phyloP scores from a whole-genome alignment of 2,797 vertebrate genomes.

The Eospalax fontanierii region DNA sequence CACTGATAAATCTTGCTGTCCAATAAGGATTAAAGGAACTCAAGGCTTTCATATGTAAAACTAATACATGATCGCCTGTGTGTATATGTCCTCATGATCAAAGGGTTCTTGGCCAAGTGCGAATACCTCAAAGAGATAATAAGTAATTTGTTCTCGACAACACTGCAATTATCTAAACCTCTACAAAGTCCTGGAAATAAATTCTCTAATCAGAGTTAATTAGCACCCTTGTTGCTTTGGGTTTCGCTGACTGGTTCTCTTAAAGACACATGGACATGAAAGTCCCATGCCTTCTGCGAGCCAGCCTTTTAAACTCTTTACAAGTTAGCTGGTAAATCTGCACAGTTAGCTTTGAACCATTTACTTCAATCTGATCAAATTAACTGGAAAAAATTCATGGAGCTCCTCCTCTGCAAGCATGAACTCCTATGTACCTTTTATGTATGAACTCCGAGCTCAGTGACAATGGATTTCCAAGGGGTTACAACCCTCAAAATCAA shows the following conservation, averaged over 20 bases:
- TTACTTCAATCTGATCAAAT: conserved; percentile 58
- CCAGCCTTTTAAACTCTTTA: conserved; percentile 55
- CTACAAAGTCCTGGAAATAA: conserved; percentile 83
- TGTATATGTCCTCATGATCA: conserved; percentile 81
- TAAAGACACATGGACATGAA: conserved; percentile 76
- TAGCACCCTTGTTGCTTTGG: conserved; percentile 80
- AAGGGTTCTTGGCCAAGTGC: conserved; percentile 80
- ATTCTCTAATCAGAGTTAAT: conserved; percentile 86
- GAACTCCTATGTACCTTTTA: neutral
- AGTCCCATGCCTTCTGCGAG: conserved; percentile 46
- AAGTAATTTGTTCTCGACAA: conserved; percentile 86
- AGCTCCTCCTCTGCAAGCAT: neutral
- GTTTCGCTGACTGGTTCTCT: conserved; percentile 73
- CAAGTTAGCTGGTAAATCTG: conserved; percentile 29
- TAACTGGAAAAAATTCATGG: conserved; percentile 1
- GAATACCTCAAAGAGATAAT: conserved; percentile 85
- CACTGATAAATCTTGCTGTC: conserved; percentile 86
- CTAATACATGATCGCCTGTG: conserved; percentile 80
- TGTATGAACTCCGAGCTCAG: neutral
- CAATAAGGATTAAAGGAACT: conserved; percentile 84
- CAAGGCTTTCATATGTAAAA: conserved; percentile 85
- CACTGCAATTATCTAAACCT: conserved; percentile 84
- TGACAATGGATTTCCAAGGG: neutral
- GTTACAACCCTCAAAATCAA: neutral
- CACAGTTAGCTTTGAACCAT: conserved; percentile 32